A percentile compares a stretch with the other conserved stretches of the same genome.
Conservation (phyloP, 2,888 invertebrate genomes). For the Epinotia ramella region DNA sequence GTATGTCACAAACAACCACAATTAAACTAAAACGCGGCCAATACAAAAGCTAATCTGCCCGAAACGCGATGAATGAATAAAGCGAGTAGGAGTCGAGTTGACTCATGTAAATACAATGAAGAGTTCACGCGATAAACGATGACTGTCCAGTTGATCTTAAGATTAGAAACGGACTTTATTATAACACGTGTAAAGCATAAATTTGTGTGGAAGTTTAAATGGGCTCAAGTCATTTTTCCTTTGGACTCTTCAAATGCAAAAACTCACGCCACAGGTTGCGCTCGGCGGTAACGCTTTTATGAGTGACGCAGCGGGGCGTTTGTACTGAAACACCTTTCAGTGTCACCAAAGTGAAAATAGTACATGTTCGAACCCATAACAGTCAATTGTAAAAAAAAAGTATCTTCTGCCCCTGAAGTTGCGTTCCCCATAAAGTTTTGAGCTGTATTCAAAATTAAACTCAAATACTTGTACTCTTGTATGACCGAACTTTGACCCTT, state of each 20-base stretch:
- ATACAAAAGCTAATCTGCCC: conserved; percentile 33
- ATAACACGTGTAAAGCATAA: neutral
- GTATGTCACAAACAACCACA: neutral
- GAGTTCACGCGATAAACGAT: neutral
- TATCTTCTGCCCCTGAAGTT: neutral
- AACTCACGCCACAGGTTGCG: conserved; percentile 42
- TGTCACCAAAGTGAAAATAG: conserved; percentile 9
- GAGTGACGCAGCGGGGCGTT: conserved; percentile 55
- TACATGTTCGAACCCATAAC: neutral
- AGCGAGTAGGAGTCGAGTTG: conserved; percentile 17
- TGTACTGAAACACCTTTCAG: conserved; percentile 47
- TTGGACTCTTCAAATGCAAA: conserved; percentile 35
- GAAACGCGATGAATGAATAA: conserved; percentile 39
- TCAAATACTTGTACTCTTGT: no score
- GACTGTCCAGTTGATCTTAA: neutral
- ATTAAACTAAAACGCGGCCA: neutral
- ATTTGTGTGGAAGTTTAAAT: neutral
- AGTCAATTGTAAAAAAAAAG: neutral
- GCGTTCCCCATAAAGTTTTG: neutral
- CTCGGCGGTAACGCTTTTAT: conserved; percentile 57
- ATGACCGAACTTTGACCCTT: no score
- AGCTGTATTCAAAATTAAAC: neutral
- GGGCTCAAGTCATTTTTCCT: neutral
- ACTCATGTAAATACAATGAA: conserved; percentile 29
- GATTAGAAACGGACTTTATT: neutral